phyloP scores from a whole-genome alignment of 2,113 vertebrate genomes.

The Baryphthengus martii region DNA sequence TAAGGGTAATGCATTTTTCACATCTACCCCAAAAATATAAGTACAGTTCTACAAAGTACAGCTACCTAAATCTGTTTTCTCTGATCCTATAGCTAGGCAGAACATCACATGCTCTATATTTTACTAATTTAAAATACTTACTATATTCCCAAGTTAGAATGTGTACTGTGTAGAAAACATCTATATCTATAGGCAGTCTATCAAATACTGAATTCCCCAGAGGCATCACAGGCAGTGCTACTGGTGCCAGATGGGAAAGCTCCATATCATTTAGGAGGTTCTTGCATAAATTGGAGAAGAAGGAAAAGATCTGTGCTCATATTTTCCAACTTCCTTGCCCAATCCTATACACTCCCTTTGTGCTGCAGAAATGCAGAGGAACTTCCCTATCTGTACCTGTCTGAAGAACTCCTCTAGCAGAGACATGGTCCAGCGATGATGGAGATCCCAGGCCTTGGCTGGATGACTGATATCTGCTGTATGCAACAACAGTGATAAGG shows the following conservation, averaged over 20 bases:
- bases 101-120: not conserved
- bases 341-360: not conserved
- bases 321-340: not conserved
- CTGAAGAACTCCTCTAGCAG: constrained; percentile 97
- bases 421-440: constrained; percentile 95
- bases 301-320: not conserved
- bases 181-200: not conserved
- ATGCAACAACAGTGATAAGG: constrained; percentile 93
- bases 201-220: not conserved
- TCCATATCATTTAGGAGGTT: not conserved
- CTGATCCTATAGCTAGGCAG: not conserved
- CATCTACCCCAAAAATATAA: not conserved
- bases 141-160: not conserved
- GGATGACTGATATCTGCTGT: constrained; percentile 98
- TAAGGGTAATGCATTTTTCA: not conserved
- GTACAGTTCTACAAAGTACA: not conserved
- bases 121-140: not conserved
- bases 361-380: not conserved
- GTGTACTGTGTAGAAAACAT: not conserved
- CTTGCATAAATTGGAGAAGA: not conserved
- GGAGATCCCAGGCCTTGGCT: constrained; percentile 93
- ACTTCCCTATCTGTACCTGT: constrained; percentile 76
- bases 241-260: not conserved
- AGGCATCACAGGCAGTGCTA: not conserved
- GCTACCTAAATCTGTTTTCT: not conserved